These are phyloP conservation scores for Thripadectes ignobilis DNA, from an alignment of 2,797 vertebrate species.

Conservation along the genomic window DNA sequence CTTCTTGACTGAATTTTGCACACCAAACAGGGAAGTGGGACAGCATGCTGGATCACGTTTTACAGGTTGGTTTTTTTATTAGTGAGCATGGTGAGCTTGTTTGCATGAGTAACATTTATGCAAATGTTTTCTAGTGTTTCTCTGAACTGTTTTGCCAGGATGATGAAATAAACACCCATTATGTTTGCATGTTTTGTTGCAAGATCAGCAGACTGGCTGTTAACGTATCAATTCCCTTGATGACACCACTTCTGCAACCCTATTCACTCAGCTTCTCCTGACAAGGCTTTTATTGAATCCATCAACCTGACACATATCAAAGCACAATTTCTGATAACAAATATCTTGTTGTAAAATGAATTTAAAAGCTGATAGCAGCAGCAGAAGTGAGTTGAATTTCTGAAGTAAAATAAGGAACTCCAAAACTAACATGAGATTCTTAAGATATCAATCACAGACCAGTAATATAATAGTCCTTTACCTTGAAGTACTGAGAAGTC, in stretches of 20 bases:
- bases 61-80: not conserved
- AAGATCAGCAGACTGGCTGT: constrained; percentile 24
- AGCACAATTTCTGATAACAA: constrained; percentile 62
- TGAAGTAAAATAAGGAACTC: constrained; percentile 35
- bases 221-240: constrained; percentile 40
- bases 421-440: constrained; percentile 17
- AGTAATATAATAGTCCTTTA: not conserved
- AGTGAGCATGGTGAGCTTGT: not conserved
- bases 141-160: not conserved
- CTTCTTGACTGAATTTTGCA: not conserved
- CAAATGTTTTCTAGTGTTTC: not conserved
- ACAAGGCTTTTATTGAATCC: constrained; percentile 62
- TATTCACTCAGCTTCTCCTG: constrained; percentile 12
- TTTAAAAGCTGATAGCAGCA: constrained; percentile 41
- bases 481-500: not conserved
- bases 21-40: not conserved
- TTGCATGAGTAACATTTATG: not conserved
- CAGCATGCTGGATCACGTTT: not conserved
- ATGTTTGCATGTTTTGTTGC: constrained; percentile 25
- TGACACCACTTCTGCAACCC: not conserved
- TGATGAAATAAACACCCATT: constrained; percentile 19
- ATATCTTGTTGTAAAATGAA: constrained; percentile 53
- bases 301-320: constrained; percentile 64
- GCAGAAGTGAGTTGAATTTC: constrained; percentile 15
- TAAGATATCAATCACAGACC: not conserved